Percentiles rank a stretch among this genome's conserved stretches.
phyloP scores from a whole-genome alignment of 2,888 invertebrate species.

The Gibbula magus region DNA sequence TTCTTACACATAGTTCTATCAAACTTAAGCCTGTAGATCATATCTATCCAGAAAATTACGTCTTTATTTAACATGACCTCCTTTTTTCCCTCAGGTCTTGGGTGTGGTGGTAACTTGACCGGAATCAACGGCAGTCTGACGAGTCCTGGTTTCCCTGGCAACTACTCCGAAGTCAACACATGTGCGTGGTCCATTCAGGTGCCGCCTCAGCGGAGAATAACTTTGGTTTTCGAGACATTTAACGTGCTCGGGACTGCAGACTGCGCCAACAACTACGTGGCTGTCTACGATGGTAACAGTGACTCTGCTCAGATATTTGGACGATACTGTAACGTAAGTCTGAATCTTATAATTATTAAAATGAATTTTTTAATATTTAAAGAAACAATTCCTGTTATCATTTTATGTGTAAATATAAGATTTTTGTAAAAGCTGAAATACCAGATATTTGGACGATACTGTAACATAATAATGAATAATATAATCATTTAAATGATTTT shows the following conservation, averaged over 20 bases:
- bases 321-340: conserved; percentile 58
- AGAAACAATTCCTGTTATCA: not conserved
- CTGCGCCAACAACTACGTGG: conserved; percentile 58
- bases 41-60: not conserved
- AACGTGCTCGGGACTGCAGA: conserved; percentile 42
- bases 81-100: conserved; percentile 69
- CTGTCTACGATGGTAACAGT: conserved; percentile 49
- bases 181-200: conserved; percentile 87
- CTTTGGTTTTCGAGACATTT: conserved; percentile 81
- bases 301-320: conserved; percentile 43
- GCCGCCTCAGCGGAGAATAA: conserved; percentile 83
- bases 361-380: not conserved
- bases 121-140: conserved; percentile 84
- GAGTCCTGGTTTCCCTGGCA: conserved; percentile 90
- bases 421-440: too few relatives aligned
- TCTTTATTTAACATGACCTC: not conserved
- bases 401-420: too few relatives aligned
- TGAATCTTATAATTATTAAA: not conserved
- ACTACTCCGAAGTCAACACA: conserved; percentile 86
- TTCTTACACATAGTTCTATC: too few relatives aligned
- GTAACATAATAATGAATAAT: too few relatives aligned
- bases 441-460: too few relatives aligned
- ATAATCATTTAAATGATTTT: too few relatives aligned
- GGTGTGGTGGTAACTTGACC: conserved; percentile 80
- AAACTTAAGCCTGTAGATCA: too few relatives aligned